These are phyloP conservation scores for Loriculus beryllinus DNA, from an alignment of 2,797 vertebrate genomes.

Conservation along the genomic window DNA sequence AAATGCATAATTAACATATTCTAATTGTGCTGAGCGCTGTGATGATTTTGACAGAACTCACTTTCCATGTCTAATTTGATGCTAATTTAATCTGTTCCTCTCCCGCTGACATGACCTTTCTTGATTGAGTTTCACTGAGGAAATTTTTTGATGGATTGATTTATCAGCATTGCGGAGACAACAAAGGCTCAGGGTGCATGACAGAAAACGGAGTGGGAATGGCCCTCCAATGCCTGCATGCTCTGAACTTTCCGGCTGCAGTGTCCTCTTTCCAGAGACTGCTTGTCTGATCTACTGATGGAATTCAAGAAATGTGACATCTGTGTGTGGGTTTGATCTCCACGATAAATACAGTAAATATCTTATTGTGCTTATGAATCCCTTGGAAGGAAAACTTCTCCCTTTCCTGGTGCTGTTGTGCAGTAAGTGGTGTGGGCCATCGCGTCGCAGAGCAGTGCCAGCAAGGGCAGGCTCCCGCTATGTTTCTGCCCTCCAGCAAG, in stretches of 20 bases:
- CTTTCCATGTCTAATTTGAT: constrained; percentile 99
- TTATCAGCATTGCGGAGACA: constrained; percentile 99
- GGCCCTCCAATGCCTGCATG: constrained; percentile 61
- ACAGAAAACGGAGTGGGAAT: constrained; percentile 74
- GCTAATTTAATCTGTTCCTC: constrained; percentile 99
- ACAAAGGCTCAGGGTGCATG: constrained; percentile 92
- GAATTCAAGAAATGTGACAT: constrained; percentile 79
- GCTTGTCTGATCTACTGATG: constrained; percentile 78
- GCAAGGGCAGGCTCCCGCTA: background rate
- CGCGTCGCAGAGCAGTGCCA: background rate
- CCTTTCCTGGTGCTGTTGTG: background rate
- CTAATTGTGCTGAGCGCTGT: constrained; percentile 99
- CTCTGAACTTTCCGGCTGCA: constrained; percentile 71
- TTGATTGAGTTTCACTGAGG: constrained; percentile 99
- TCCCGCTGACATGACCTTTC: constrained; percentile 99
- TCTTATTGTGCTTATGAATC: constrained; percentile 49
- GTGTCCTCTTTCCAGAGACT: constrained; percentile 72
- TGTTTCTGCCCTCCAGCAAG: background rate
- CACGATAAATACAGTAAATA: constrained; percentile 71
- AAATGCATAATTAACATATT: constrained; percentile 99
- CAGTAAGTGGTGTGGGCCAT: background rate
- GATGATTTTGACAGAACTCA: constrained; percentile 99
- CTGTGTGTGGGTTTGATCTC: constrained; percentile 73
- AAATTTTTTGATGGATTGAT: constrained; percentile 99
- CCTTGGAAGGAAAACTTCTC: constrained; percentile 43